A percentile compares a stretch with the other conserved stretches of the same genome.
Evolutionary conservation across 2,888 invertebrate species (phyloP).

Genomic region (Oasisia sp.): DNA sequence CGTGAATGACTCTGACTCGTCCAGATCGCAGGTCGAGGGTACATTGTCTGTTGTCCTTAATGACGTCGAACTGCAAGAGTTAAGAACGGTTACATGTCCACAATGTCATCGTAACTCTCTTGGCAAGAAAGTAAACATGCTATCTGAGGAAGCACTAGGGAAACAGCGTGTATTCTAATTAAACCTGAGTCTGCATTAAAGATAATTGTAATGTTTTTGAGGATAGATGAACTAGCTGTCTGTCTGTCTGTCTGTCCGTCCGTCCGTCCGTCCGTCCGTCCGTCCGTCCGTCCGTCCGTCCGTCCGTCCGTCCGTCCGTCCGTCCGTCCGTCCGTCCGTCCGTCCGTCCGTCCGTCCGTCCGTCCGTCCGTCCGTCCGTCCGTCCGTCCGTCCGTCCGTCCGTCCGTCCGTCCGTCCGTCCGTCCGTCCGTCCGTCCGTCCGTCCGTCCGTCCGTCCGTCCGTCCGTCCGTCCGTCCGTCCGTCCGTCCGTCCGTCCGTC

Average conservation of each 20-base stretch:
- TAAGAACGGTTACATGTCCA: too few species aligned
- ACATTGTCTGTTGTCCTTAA: too few species aligned
- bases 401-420: too few species aligned
- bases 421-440: background rate
- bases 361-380: slow-evolving; percentile 31
- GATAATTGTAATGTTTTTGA: too few species aligned
- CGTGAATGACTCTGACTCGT: too few species aligned
- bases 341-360: slow-evolving; percentile 31
- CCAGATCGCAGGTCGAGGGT: too few species aligned
- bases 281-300: slow-evolving; percentile 21
- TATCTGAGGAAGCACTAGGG: too few species aligned
- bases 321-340: slow-evolving; percentile 31
- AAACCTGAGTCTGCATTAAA: background rate
- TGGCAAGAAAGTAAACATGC: too few species aligned
- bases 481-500: slow-evolving; percentile 30
- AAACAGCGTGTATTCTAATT: too few species aligned
- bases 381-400: slow-evolving; percentile 17
- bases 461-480: slow-evolving; percentile 31
- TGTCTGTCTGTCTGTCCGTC: background rate
- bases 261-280: slow-evolving; percentile 21
- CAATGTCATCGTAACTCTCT: too few species aligned
- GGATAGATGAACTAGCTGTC: too few species aligned
- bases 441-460: slow-evolving; percentile 31
- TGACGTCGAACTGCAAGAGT: too few species aligned
- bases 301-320: slow-evolving; percentile 28